A percentile compares a stretch with the other conserved stretches of the same genome.
These are phyloP conservation scores for Amphimedon queenslandica DNA, from an alignment of 37 sponge, comb jelly and placozoan genomes.

Conservation along the genomic window DNA sequence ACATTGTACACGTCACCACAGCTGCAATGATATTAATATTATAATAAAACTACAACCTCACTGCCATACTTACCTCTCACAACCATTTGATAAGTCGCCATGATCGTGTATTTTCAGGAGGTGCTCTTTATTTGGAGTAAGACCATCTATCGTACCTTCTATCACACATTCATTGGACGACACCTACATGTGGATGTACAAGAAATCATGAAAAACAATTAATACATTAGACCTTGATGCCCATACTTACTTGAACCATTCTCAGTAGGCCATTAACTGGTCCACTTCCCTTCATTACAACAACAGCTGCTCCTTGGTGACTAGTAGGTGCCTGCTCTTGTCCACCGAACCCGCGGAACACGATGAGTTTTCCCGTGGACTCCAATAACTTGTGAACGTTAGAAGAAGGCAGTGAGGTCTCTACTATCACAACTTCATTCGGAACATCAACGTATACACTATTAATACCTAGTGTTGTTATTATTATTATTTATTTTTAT, in stretches of 20 bases:
- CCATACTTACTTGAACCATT: slow-evolving; percentile 42
- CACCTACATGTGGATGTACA: slow-evolving; percentile 1
- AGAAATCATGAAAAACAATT: background rate
- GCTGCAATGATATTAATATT: slow-evolving; percentile 14
- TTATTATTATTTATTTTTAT: background rate
- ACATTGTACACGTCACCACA: slow-evolving; percentile 64
- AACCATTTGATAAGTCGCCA: slow-evolving; percentile 76
- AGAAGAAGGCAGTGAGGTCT: slow-evolving; percentile 41
- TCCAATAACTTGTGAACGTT: slow-evolving; percentile 53
- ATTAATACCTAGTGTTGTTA: slow-evolving; percentile 26
- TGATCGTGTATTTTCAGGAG: slow-evolving; percentile 42
- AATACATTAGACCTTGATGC: slow-evolving; percentile 4
- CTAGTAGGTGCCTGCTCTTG: background rate
- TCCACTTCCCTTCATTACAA: slow-evolving; percentile 39
- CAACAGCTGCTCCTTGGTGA: slow-evolving; percentile 76
- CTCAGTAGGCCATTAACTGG: slow-evolving; percentile 22
- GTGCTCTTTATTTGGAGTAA: slow-evolving; percentile 22
- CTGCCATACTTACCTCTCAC: slow-evolving; percentile 46
- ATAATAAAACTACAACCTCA: too few relatives aligned
- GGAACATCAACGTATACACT: slow-evolving; percentile 37
- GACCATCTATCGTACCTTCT: slow-evolving; percentile 77
- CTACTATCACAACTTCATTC: slow-evolving; percentile 71
- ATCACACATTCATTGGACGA: slow-evolving; percentile 42
- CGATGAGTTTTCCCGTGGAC: slow-evolving; percentile 55
- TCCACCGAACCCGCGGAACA: slow-evolving; percentile 72